These are phyloP conservation scores for Abrostola triplasia DNA, from an alignment of 2,888 invertebrate species.

Conservation along the genomic window DNA sequence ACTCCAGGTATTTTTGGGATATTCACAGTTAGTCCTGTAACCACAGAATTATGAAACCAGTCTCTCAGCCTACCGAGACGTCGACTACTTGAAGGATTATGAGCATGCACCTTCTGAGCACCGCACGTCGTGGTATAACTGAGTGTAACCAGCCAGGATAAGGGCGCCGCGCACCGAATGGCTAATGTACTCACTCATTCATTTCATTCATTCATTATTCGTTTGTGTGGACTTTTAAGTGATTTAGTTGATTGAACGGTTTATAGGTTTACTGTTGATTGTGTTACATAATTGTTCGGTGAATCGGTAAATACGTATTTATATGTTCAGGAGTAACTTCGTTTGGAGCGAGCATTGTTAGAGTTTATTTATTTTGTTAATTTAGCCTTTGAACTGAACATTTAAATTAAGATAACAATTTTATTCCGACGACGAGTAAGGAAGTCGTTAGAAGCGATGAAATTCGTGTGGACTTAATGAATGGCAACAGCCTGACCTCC, in stretches of 20 bases:
- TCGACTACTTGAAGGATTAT: too few relatives aligned
- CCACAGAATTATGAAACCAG: too few relatives aligned
- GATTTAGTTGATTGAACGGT: constrained; percentile 8
- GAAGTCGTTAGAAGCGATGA: too few relatives aligned
- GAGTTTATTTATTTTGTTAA: not conserved
- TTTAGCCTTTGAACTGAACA: not conserved
- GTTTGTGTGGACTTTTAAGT: constrained; percentile 14
- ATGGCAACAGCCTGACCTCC: too few relatives aligned
- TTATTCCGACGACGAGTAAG: too few relatives aligned
- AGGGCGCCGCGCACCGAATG: constrained; percentile 48
- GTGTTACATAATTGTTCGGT: not conserved
- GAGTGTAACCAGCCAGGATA: constrained; percentile 16
- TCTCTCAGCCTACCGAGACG: too few relatives aligned
- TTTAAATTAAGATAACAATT: too few relatives aligned
- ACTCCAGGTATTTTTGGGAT: too few relatives aligned
- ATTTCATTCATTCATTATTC: constrained; percentile 21
- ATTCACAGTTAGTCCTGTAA: too few relatives aligned
- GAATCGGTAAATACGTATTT: not conserved
- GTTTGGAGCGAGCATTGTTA: not conserved
- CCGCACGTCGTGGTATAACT: not conserved
- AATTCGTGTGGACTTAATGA: too few relatives aligned
- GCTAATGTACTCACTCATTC: constrained; percentile 39
- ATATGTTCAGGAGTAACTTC: not conserved
- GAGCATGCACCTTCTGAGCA: not conserved
- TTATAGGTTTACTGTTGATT: not conserved